Evolutionary conservation across 2,113 vertebrate species (phyloP).

Genomic region (Clarias magur): DNA sequence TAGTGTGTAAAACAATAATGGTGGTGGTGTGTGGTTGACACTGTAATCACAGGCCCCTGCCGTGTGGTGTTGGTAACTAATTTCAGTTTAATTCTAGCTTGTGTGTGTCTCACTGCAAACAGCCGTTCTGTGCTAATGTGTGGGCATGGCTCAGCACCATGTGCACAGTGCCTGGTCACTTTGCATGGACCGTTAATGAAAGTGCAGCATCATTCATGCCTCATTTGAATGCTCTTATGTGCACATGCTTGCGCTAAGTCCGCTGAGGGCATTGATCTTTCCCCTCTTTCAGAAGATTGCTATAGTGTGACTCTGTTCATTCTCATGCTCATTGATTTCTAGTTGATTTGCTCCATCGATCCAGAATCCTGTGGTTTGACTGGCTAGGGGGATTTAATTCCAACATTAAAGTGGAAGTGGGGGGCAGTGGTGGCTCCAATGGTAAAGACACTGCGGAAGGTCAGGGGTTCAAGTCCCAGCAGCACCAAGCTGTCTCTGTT

Average conservation of each 20-base stretch:
- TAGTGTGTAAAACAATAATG: constrained; percentile 51
- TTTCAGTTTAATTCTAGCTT: constrained; percentile 50
- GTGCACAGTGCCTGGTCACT: constrained; percentile 19
- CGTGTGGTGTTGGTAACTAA: constrained; percentile 50
- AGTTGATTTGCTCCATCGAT: constrained; percentile 45
- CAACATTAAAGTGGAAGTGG: too few relatives aligned
- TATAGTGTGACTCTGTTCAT: constrained; percentile 17
- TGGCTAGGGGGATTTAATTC: background rate
- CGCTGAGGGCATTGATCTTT: background rate
- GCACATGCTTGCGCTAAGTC: constrained; percentile 15
- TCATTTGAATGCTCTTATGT: constrained; percentile 23
- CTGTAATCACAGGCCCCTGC: constrained; percentile 47
- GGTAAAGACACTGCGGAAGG: too few relatives aligned
- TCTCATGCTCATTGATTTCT: constrained; percentile 34
- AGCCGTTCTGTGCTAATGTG: constrained; percentile 47
- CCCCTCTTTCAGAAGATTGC: constrained; percentile 19
- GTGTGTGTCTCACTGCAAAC: constrained; percentile 44
- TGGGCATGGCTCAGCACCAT: constrained; percentile 13
- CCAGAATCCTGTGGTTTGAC: constrained; percentile 8
- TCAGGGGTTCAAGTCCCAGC: too few relatives aligned
- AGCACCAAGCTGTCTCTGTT: too few relatives aligned
- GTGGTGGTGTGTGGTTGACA: constrained; percentile 48
- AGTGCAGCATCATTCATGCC: constrained; percentile 35
- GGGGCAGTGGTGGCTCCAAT: too few relatives aligned
- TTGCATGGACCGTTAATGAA: constrained; percentile 43